Evolutionary conservation across 2,888 invertebrate genomes (phyloP).

Genomic region (Trachelus iudaicus): DNA sequence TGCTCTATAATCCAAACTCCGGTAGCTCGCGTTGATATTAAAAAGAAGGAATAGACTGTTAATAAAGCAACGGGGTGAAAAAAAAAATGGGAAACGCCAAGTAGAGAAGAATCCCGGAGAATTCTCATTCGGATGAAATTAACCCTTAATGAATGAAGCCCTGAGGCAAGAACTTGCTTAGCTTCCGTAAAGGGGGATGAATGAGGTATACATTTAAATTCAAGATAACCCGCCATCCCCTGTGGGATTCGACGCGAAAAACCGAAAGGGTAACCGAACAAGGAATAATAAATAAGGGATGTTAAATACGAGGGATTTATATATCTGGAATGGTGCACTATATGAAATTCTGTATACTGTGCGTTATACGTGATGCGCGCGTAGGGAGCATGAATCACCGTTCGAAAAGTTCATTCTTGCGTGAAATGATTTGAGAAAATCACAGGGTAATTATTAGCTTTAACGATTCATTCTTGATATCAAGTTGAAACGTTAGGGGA

Average conservation of each 20-base stretch:
- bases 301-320: not conserved
- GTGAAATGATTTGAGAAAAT: not conserved
- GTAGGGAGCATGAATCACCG: no score
- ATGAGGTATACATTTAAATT: no score
- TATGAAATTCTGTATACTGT: slow-evolving; percentile 8
- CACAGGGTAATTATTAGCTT: slow-evolving; percentile 58
- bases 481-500: slow-evolving; percentile 8
- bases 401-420: not conserved
- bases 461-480: slow-evolving; percentile 41
- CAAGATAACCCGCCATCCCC: no score
- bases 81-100: slow-evolving; percentile 6
- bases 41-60: slow-evolving; percentile 20
- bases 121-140: no score
- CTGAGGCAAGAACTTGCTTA: no score
- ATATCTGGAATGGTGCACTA: slow-evolving; percentile 19
- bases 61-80: slow-evolving; percentile 32
- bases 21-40: slow-evolving; percentile 8
- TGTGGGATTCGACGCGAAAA: no score
- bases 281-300: not conserved
- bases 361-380: no score
- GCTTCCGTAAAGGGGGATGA: no score
- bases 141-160: no score
- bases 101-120: no score
- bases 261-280: slow-evolving; percentile 6
- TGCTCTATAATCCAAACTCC: slow-evolving; percentile 39